phyloP scores from a whole-genome alignment of 53 echinoderm and acorn worm genomes.

The Temnopleurus reevesii region DNA sequence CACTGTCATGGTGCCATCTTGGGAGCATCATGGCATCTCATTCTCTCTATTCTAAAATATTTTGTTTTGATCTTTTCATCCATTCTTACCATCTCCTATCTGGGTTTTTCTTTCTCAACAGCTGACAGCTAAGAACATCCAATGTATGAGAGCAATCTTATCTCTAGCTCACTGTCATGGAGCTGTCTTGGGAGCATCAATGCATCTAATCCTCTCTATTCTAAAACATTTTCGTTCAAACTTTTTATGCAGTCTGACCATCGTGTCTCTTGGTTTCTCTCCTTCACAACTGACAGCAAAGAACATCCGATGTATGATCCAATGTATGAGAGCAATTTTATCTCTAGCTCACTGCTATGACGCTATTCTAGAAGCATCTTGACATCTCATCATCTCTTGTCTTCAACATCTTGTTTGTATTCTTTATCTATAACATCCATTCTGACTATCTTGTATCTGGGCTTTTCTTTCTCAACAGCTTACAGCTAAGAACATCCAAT shows the following conservation, averaged over 20 bases:
- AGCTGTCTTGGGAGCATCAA: slow-evolving; percentile 86
- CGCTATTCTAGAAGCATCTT: slow-evolving; percentile 86
- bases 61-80: too few relatives aligned
- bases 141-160: slow-evolving; percentile 97
- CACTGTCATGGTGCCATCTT: too few relatives aligned
- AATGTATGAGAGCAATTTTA: slow-evolving; percentile 97
- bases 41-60: too few relatives aligned
- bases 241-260: too few relatives aligned
- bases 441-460: background rate
- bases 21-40: too few relatives aligned
- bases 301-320: slow-evolving; percentile 97
- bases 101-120: background rate
- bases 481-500: slow-evolving; percentile 93
- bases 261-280: too few relatives aligned
- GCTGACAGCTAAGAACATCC: slow-evolving; percentile 89
- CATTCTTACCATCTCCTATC: too few relatives aligned
- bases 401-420: background rate
- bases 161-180: slow-evolving; percentile 94
- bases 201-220: slow-evolving; percentile 90
- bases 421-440: too few relatives aligned
- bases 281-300: slow-evolving; percentile 58
- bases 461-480: slow-evolving; percentile 34
- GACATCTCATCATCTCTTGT: slow-evolving; percentile 72
- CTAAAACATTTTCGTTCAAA: slow-evolving; percentile 92
- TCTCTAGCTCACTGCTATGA: slow-evolving; percentile 93